A percentile compares a stretch with the other conserved stretches of the same genome.
These are phyloP conservation scores for Ctenicera cuprea DNA, from an alignment of 2,888 invertebrate genomes.

Conservation along the genomic window DNA sequence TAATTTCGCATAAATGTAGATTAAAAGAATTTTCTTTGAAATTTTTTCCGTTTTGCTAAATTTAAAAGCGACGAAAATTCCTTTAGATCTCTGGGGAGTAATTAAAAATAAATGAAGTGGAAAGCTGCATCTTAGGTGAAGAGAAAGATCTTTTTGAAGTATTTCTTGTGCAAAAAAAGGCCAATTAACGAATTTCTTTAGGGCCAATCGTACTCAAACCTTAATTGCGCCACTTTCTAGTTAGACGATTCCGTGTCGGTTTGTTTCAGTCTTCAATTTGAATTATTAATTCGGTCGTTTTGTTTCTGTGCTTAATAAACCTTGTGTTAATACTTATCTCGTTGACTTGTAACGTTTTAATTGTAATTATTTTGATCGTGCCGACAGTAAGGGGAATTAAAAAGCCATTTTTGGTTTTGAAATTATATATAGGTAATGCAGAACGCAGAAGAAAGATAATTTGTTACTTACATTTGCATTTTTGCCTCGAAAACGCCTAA, in stretches of 20 bases:
- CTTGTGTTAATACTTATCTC: background rate
- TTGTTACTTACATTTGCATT: too few relatives aligned
- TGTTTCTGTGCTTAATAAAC: background rate
- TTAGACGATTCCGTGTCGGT: background rate
- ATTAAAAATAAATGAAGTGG: conserved; percentile 32
- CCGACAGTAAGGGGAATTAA: background rate
- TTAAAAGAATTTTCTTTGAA: conserved; percentile 2
- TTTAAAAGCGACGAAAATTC: background rate
- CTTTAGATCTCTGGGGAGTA: background rate
- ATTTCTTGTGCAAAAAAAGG: background rate
- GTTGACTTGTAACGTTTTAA: background rate
- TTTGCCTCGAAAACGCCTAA: too few relatives aligned
- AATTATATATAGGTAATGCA: too few relatives aligned
- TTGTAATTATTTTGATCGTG: background rate
- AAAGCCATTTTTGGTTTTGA: background rate
- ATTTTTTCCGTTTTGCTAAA: background rate
- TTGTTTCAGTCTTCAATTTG: conserved; percentile 1
- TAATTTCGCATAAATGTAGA: background rate
- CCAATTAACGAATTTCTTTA: conserved; percentile 12
- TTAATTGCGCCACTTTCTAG: conserved; percentile 16
- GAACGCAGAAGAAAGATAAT: too few relatives aligned
- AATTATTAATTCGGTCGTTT: conserved; percentile 12
- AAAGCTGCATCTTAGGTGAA: conserved; percentile 7
- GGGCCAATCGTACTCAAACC: conserved; percentile 4
- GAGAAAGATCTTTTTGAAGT: background rate